phyloP scores from a whole-genome alignment of 2,113 vertebrate species.

The Fulmarus glacialis region DNA sequence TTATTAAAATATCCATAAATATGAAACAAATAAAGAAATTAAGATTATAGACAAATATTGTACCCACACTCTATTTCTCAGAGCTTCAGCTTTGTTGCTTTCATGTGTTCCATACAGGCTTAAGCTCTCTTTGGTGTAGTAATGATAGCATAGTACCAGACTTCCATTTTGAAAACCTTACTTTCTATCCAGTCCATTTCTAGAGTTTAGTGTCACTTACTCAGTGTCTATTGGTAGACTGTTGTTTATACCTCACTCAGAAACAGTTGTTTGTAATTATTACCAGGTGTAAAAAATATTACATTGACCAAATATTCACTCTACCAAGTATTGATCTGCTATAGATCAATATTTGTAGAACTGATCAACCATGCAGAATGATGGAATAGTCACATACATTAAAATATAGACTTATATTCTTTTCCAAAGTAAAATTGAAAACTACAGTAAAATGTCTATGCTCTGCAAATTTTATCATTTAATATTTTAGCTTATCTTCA shows the following conservation, averaged over 20 bases:
- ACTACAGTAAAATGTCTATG: too few species aligned
- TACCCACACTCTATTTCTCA: background rate
- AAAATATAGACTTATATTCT: too few species aligned
- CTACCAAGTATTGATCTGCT: background rate
- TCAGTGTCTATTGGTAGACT: background rate
- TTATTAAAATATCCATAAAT: background rate
- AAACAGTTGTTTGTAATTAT: background rate
- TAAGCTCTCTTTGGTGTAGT: background rate
- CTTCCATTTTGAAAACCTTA: background rate
- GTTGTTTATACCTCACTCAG: background rate
- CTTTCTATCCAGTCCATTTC: background rate
- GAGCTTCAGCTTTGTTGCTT: background rate
- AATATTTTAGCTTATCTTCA: too few species aligned
- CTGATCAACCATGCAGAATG: too few species aligned
- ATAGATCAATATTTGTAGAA: background rate
- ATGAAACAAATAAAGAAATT: background rate
- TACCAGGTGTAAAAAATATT: background rate
- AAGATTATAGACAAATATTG: background rate
- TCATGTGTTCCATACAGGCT: background rate
- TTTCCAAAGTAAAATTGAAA: too few species aligned
- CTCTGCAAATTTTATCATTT: too few species aligned
- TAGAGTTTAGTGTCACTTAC: background rate
- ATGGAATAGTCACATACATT: too few species aligned
- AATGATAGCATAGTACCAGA: background rate
- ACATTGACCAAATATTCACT: background rate